phyloP scores from a whole-genome alignment of 1,140 invertebrate species.

The Scaptodrosophila lebanonensis region DNA sequence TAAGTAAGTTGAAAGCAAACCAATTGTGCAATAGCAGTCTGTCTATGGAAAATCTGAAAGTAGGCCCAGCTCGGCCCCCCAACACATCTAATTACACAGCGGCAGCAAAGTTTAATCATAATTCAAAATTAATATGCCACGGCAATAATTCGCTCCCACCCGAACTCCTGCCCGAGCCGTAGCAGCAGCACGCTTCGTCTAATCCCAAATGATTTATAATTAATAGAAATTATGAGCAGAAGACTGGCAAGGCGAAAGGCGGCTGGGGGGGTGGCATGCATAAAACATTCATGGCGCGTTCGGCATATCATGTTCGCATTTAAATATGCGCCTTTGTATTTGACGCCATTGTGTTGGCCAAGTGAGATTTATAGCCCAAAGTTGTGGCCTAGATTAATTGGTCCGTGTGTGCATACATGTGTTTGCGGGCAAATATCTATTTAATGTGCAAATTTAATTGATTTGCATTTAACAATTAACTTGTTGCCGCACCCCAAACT shows the following conservation, averaged over 20 bases:
- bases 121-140: conserved; percentile 42
- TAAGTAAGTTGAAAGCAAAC: too few species aligned
- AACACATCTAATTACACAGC: conserved; percentile 32
- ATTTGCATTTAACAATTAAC: conserved; percentile 22
- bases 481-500: too few species aligned
- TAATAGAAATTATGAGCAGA: conserved; percentile 39
- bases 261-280: too few species aligned
- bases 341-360: conserved; percentile 8
- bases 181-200: conserved; percentile 11
- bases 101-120: conserved; percentile 24
- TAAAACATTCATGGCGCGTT: conserved; percentile 9
- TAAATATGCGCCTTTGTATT: conserved; percentile 37
- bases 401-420: conserved; percentile 36
- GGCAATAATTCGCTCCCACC: too few species aligned
- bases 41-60: too few species aligned
- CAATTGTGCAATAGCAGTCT: too few species aligned
- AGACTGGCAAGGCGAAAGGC: conserved; percentile 1
- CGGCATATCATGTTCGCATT: conserved; percentile 17
- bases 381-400: conserved; percentile 54
- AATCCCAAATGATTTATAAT: conserved; percentile 59
- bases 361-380: conserved; percentile 54
- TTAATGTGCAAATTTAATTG: conserved; percentile 22
- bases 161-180: too few species aligned
- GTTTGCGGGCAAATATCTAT: neutral
- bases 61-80: too few species aligned